Percentiles rank a stretch among this genome's conserved stretches.
Evolutionary conservation across 2,113 vertebrate genomes (phyloP).

Genomic region (Eulacestoma nigropectus): DNA sequence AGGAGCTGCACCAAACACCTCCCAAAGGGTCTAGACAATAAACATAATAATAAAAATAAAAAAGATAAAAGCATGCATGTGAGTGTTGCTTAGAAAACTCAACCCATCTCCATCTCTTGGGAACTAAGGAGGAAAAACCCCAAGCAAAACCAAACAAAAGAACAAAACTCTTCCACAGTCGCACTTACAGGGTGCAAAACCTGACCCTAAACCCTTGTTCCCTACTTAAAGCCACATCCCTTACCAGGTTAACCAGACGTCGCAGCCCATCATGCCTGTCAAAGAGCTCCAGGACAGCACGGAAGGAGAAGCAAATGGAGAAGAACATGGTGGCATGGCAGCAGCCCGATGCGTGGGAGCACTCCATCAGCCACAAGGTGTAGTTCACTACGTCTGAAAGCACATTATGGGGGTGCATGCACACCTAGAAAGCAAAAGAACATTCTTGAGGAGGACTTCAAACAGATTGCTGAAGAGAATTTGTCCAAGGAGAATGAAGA

Average conservation of each 20-base stretch:
- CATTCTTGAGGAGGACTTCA: background rate
- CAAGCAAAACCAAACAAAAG: background rate
- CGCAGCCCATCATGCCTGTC: slow-evolving; percentile 95
- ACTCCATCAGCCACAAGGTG: slow-evolving; percentile 96
- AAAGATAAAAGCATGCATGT: background rate
- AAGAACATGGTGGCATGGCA: slow-evolving; percentile 99
- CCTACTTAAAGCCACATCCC: background rate
- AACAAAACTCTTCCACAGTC: background rate
- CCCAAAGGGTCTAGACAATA: background rate
- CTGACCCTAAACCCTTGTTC: background rate
- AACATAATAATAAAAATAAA: background rate
- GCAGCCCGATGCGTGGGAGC: slow-evolving; percentile 96
- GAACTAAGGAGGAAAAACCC: background rate
- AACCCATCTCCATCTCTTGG: background rate
- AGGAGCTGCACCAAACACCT: background rate
- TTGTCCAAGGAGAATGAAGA: background rate
- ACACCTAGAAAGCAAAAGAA: slow-evolving; percentile 80
- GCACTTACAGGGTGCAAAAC: background rate
- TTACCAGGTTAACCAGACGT: slow-evolving; percentile 93
- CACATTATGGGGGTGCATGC: slow-evolving; percentile 92
- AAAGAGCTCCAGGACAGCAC: slow-evolving; percentile 94
- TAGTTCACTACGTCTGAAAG: slow-evolving; percentile 94
- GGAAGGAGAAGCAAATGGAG: slow-evolving; percentile 98
- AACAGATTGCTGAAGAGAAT: background rate
- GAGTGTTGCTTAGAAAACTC: background rate